Evolutionary conservation across 2,888 invertebrate genomes (phyloP), one percentile per base, ranked within the genome.

Genomic region (Eupeodes luniger): DNA sequence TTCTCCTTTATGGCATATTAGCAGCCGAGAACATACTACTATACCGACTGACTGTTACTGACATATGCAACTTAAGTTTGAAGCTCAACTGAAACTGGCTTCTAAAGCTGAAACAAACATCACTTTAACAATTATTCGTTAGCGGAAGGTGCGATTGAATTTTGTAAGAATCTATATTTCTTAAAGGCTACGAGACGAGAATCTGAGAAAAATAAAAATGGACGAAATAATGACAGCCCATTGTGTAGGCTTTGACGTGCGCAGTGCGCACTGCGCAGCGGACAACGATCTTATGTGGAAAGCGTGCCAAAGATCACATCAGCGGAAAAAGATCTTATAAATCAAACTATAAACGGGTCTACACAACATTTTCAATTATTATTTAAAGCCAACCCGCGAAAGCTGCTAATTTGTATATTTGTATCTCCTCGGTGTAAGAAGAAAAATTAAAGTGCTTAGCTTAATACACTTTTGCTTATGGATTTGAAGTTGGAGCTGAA

Each of bases 1-100:
- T 88, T 88, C 88, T 88, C 88, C 81, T 88, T 85, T 85, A 88
- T 88, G 85, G 88, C 88, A 88, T 81, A 88, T 88, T 88, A 81
- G 40, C 40, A 40, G 85, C 74, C 49, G 77, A 75, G 81, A 78
- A 84, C 80, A 59, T 16, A n/a, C 12, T 51, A 44, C 40, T 40
- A 9, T 9, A 16, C 19, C 16, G 6, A 10, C 7, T 19, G 9
- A 62, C 47, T 88, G 88, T 19, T 2, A 62, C 47, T 88, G 88
- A 84, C 79, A 86, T 83, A 81, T 77, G 75, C 81, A 78, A 74
- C 40, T 70, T 70, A 55, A 9, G 53, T 72, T 70, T 81, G 55
- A 70, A 40, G 53, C 16, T 55, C 9, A 53, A 69, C 36, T 53
- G 75, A 2, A 27, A 27, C 9, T 9, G 79, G 1, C 47, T 14